Evolutionary conservation across 2,797 vertebrate species (phyloP).

Genomic region (Varecia variegata): DNA sequence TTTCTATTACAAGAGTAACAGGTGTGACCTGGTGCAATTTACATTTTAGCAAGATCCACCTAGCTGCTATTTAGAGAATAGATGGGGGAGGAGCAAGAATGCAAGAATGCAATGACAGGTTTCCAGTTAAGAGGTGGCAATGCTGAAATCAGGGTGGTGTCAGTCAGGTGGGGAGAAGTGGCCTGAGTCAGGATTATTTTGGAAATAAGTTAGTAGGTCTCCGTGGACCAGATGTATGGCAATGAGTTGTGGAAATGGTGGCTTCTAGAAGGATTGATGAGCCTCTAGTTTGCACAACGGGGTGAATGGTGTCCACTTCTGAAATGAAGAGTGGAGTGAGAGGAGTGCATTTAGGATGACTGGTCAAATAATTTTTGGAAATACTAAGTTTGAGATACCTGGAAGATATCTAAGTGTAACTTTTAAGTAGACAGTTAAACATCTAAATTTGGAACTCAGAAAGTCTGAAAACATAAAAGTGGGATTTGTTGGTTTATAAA

Average conservation of each 20-base stretch:
- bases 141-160: no score
- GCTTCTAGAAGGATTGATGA: background rate
- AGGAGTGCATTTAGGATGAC: background rate
- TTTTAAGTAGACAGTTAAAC: background rate
- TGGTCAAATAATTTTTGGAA: background rate
- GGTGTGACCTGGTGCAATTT: background rate
- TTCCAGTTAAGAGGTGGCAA: background rate
- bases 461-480: background rate
- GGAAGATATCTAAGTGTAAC: no score
- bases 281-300: background rate
- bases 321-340: background rate
- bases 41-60: background rate
- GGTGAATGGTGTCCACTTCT: background rate
- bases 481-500: background rate
- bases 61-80: background rate
- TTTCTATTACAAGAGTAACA: background rate
- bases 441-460: background rate
- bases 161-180: background rate
- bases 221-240: rapidly evolving
- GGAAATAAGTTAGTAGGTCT: background rate
- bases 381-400: background rate
- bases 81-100: background rate
- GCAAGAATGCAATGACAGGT: background rate
- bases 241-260: background rate
- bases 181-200: background rate